These are phyloP conservation scores for Blera fallax DNA, from an alignment of 2,888 invertebrate genomes.

Conservation along the genomic window DNA sequence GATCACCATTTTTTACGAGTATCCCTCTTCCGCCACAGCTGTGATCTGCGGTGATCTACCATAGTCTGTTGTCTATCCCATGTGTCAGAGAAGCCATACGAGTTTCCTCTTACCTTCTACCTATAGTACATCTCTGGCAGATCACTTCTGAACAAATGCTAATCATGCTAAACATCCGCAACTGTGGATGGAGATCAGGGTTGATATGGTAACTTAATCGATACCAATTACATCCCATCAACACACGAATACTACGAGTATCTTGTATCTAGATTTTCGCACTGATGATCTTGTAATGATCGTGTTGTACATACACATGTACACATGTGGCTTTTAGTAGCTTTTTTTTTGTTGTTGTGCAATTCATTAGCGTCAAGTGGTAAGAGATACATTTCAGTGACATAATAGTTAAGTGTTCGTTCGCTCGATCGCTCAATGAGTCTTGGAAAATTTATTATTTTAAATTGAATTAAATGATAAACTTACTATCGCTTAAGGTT, in stretches of 20 bases:
- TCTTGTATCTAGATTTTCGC: not conserved
- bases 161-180: conserved; percentile 10
- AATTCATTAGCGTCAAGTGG: conserved; percentile 33
- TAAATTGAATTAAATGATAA: conserved; percentile 2
- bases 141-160: conserved; percentile 21
- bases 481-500: conserved; percentile 41
- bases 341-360: not conserved
- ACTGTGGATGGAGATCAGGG: not conserved
- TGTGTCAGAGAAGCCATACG: conserved; percentile 2
- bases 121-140: not conserved
- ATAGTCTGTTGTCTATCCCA: not conserved
- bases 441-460: conserved; percentile 1
- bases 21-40: not conserved
- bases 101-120: not conserved
- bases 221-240: not conserved
- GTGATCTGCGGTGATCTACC: conserved; percentile 37
- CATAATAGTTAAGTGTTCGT: conserved; percentile 27
- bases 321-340: not conserved
- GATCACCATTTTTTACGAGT: not conserved
- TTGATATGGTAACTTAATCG: not conserved
- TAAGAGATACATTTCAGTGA: conserved; percentile 11
- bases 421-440: not conserved
- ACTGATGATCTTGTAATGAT: conserved; percentile 45
- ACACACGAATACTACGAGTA: not conserved
- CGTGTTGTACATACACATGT: not conserved